Base-by-base conservation (phyloP, 2,113 vertebrate species). In the Ahaetulla prasina region DNA sequence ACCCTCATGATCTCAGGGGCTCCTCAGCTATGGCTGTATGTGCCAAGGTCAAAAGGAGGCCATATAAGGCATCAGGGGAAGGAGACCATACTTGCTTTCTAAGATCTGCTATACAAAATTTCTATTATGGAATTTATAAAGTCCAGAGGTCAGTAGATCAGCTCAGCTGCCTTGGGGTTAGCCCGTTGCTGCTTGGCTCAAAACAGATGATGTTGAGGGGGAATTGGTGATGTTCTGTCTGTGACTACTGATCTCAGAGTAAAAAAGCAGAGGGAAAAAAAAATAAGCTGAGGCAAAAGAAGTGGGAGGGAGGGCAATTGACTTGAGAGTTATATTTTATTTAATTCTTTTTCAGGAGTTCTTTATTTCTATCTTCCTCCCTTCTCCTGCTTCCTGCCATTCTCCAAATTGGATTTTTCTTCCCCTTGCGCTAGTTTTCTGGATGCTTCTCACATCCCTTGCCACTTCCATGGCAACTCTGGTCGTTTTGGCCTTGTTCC, bases 21-120 rank as follows among this genome's bases (percentile, higher is more conserved):
- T 96, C 95, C 95, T 25, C 1, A 93, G 0, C 0, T 22, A 92
- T 3, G 5, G 92, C 93, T 94, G 96, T 94, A 95, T 63, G 95
- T 97, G 97, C 97, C 97, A 97, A 97, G 96, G 95, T 95, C 53
- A 9, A 92, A 94, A 92, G 87, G 94, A 94, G 89, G 90, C 91
- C 93, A 25, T 3, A 43, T 0, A 0, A 94, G 92, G 88, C 0
- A 35, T 85, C 85, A 74, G 68, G 23, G 90, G 86, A 92, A 92
- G 0, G 0, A 85, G 18, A 90, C 92, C 0, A 63, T 8, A 4
- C 3, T 96, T 94, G 0, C 9, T 90, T 93, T 94, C 94, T 95
- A 95, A 95, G 94, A 89, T 92, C 55, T 89, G 57, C 89, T 94
- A 94, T 92, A 89, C 95, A 91, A 91, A 91, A 94, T 95, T 94